Evolutionary conservation across 1,140 invertebrate species (phyloP).

Genomic region (Elysia chlorotica): DNA sequence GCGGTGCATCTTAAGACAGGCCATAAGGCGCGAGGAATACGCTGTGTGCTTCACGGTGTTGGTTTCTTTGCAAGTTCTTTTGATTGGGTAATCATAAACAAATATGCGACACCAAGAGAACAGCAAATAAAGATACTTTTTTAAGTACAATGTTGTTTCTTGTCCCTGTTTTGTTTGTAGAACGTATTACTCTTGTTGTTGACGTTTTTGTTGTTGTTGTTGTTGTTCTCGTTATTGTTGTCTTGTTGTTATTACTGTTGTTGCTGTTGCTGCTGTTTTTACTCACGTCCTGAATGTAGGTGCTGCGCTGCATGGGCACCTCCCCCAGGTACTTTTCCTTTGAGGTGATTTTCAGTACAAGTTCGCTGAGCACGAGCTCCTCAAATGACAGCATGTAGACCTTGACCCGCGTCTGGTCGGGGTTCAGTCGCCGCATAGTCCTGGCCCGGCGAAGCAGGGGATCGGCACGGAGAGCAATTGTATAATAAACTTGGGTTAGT

Average conservation of each 20-base stretch:
- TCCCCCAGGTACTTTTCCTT: constrained; percentile 10
- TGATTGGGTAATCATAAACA: no score
- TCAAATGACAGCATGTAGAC: constrained; percentile 11
- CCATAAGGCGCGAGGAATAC: no score
- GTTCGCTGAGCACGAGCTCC: neutral
- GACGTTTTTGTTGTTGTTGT: neutral
- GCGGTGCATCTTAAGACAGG: no score
- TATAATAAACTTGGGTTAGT: neutral
- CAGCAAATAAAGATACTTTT: no score
- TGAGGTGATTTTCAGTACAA: constrained; percentile 16
- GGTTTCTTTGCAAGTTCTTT: no score
- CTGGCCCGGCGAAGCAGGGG: no score
- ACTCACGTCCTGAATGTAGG: no score
- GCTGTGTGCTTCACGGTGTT: no score
- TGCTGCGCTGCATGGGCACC: neutral
- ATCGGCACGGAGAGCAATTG: neutral
- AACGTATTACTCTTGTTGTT: neutral
- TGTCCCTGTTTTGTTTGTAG: no score
- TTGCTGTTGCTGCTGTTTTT: neutral
- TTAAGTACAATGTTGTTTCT: no score
- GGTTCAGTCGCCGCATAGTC: neutral
- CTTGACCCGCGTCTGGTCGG: neutral
- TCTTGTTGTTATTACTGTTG: neutral
- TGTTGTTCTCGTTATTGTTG: neutral
- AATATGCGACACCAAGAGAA: no score